Conservation (phyloP, 2,888 invertebrate species). For the Chelonus formosanus region DNA sequence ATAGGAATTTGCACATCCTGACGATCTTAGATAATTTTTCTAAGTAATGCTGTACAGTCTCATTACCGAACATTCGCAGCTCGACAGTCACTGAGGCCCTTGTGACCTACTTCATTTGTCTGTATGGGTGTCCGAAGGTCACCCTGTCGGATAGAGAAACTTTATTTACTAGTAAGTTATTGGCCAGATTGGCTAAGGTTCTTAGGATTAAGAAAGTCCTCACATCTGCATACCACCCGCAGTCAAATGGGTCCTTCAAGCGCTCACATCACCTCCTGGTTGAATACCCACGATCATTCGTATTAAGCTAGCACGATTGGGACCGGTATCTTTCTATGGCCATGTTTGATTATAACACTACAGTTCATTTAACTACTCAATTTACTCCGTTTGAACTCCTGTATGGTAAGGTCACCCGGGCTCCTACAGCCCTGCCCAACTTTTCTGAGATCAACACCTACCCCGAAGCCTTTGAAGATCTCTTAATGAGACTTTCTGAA, state of each 20-base stretch:
- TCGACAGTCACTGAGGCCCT: slow-evolving; percentile 17
- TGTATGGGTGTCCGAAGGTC: slow-evolving; percentile 26
- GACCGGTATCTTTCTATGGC: slow-evolving; percentile 6
- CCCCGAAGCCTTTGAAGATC: not conserved
- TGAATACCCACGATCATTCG: slow-evolving; percentile 1
- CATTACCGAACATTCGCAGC: slow-evolving; percentile 18
- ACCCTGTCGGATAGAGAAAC: slow-evolving; percentile 19
- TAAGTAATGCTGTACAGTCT: slow-evolving; percentile 26
- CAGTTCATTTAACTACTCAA: slow-evolving; percentile 18
- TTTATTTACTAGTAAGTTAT: slow-evolving; percentile 17
- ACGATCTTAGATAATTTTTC: slow-evolving; percentile 29
- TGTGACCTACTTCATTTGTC: slow-evolving; percentile 7
- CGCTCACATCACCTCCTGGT: slow-evolving; percentile 24
- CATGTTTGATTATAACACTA: slow-evolving; percentile 13
- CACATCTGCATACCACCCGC: slow-evolving; percentile 15
- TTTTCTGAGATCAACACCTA: not conserved
- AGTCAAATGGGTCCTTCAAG: slow-evolving; percentile 19
- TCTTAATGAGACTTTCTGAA: not conserved
- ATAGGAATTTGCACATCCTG: slow-evolving; percentile 27
- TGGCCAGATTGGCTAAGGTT: slow-evolving; percentile 11
- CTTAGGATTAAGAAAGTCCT: not conserved
- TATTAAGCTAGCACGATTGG: not conserved
- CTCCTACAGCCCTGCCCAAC: slow-evolving; percentile 1
- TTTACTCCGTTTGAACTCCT: slow-evolving; percentile 24
- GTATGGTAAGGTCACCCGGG: slow-evolving; percentile 16